Conservation (phyloP, 2,113 vertebrate species). For the Xyrauchen texanus region DNA sequence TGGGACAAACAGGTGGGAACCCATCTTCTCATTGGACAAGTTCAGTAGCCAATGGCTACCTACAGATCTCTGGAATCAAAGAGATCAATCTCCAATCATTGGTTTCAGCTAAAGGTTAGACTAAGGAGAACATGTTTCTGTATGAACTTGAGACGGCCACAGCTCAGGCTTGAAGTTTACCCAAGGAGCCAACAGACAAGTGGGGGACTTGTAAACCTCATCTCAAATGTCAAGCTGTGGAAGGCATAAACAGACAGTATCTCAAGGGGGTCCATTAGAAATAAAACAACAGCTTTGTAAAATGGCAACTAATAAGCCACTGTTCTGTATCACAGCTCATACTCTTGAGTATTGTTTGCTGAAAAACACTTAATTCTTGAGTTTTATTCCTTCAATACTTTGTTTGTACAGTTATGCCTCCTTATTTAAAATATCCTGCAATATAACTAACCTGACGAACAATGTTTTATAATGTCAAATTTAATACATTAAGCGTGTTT, state of each 20-base stretch:
- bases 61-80: conserved; percentile 22
- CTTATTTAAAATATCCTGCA: no score
- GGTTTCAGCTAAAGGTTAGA: conserved; percentile 29
- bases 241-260: conserved; percentile 64
- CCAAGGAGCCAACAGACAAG: conserved; percentile 19
- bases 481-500: no score
- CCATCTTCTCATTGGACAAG: conserved; percentile 47
- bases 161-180: conserved; percentile 56
- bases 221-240: conserved; percentile 58
- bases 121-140: conserved; percentile 13
- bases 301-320: conserved; percentile 69
- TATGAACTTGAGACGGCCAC: conserved; percentile 43
- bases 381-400: neutral
- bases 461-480: no score
- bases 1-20: conserved; percentile 71
- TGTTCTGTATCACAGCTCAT: conserved; percentile 58
- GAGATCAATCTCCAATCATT: conserved; percentile 36
- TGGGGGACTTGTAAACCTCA: conserved; percentile 17
- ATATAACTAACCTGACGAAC: no score
- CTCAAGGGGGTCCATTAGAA: conserved; percentile 78
- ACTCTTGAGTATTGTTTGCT: neutral
- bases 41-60: conserved; percentile 34
- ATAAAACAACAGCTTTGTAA: conserved; percentile 58
- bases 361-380: neutral
- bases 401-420: neutral